Conservation (phyloP, 2,113 vertebrate genomes). For the Mus pahari region DNA sequence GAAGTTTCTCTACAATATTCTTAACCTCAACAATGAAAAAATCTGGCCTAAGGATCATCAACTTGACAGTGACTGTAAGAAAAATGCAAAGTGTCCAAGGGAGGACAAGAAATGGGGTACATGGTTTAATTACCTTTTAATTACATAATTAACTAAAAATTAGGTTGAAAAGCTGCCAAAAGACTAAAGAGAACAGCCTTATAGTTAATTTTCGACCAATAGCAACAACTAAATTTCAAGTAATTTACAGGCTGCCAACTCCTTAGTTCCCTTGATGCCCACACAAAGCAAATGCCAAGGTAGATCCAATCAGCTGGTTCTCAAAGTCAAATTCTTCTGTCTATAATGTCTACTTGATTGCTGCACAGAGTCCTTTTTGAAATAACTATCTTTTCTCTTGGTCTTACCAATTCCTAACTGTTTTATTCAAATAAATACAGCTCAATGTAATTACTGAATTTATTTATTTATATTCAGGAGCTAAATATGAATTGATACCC, state of each 20-base stretch:
- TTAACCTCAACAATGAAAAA: background rate
- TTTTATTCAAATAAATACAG: background rate
- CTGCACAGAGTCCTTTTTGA: background rate
- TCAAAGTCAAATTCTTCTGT: background rate
- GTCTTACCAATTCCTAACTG: background rate
- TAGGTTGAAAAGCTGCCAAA: background rate
- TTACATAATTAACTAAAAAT: background rate
- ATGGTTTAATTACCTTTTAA: background rate
- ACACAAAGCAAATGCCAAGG: background rate
- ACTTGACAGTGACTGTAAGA: too few species aligned
- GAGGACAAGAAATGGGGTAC: background rate
- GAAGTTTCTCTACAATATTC: background rate
- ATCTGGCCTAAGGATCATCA: fast-evolving
- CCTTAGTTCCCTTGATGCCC: background rate
- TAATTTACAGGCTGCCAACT: background rate
- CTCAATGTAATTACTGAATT: background rate
- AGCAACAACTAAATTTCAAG: background rate
- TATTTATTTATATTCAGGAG: background rate
- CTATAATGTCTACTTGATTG: background rate
- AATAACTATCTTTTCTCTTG: too few species aligned
- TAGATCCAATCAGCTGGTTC: background rate
- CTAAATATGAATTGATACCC: background rate
- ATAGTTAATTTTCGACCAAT: too few species aligned
- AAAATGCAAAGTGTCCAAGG: background rate
- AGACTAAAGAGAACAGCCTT: background rate